These are phyloP conservation scores for Catostylus mosaicus DNA, from an alignment of 30 jellyfish, hydroid and myxozoan genomes.

Conservation along the genomic window DNA sequence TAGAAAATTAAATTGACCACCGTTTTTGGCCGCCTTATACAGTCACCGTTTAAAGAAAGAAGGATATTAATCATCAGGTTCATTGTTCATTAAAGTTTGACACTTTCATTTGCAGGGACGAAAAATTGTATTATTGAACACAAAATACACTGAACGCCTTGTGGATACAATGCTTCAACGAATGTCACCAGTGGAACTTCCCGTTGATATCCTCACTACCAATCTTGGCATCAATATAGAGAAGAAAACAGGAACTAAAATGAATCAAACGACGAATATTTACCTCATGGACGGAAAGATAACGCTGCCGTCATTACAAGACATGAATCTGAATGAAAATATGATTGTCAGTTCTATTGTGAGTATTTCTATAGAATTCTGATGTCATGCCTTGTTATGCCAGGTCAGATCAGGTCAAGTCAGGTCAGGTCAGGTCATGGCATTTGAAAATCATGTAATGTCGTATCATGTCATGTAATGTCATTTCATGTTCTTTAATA, in stretches of 20 bases:
- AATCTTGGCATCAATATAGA: constrained; percentile 23
- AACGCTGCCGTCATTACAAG: constrained; percentile 23
- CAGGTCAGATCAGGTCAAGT: no score
- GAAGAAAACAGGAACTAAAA: constrained; percentile 3
- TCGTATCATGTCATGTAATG: no score
- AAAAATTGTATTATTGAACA: not conserved
- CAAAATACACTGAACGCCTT: not conserved
- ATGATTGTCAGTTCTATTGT: constrained; percentile 23
- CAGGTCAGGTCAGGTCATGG: no score
- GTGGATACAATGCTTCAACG: constrained; percentile 24
- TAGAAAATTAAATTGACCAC: no score
- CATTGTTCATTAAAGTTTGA: no score
- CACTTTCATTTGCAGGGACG: constrained; percentile 15
- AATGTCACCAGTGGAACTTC: constrained; percentile 39
- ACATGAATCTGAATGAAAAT: constrained; percentile 6
- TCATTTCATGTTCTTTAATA: no score
- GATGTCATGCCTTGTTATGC: no score
- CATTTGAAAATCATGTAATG: no score
- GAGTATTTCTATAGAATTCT: no score
- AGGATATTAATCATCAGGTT: no score
- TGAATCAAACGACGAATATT: constrained; percentile 25
- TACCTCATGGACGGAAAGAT: not conserved
- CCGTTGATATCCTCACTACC: constrained; percentile 21
- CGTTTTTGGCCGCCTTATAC: no score
- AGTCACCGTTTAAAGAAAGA: no score